Percentiles rank a stretch among this genome's conserved stretches.
Evolutionary conservation across 2,888 invertebrate genomes (phyloP).

Genomic region (Germaria angustata): DNA sequence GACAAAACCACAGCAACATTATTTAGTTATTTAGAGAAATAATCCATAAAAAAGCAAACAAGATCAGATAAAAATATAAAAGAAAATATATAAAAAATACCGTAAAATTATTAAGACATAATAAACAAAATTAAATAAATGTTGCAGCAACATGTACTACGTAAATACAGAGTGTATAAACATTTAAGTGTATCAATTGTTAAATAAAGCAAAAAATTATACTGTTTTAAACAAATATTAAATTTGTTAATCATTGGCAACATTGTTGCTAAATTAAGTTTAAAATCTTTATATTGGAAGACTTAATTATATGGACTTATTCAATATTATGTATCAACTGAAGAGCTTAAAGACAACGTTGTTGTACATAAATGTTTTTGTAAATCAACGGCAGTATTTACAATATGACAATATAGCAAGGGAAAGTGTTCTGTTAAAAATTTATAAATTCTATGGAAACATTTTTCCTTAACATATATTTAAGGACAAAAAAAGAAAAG

Average conservation of each 20-base stretch:
- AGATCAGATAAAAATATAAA: neutral
- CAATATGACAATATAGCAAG: too few relatives aligned
- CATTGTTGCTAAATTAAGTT: too few relatives aligned
- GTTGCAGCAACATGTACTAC: slow-evolving; percentile 46
- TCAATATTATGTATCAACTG: too few relatives aligned
- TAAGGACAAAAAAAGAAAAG: too few relatives aligned
- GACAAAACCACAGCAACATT: slow-evolving; percentile 48
- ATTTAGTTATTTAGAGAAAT: slow-evolving; percentile 39
- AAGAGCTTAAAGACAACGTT: too few relatives aligned
- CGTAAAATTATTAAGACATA: slow-evolving; percentile 34
- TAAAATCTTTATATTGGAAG: too few relatives aligned
- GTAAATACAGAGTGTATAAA: slow-evolving; percentile 28
- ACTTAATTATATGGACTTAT: too few relatives aligned
- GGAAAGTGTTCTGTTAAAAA: too few relatives aligned
- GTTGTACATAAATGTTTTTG: too few relatives aligned
- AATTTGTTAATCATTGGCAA: neutral
- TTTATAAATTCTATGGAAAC: too few relatives aligned
- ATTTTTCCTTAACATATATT: too few relatives aligned
- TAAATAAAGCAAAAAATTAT: neutral
- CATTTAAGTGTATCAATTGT: slow-evolving; percentile 1
- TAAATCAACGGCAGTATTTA: too few relatives aligned
- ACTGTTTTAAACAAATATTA: neutral
- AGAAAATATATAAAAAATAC: slow-evolving; percentile 28
- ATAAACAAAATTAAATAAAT: slow-evolving; percentile 29
- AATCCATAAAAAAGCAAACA: slow-evolving; percentile 26